Conservation (phyloP, 2,113 vertebrate genomes). For the Mobula birostris region DNA sequence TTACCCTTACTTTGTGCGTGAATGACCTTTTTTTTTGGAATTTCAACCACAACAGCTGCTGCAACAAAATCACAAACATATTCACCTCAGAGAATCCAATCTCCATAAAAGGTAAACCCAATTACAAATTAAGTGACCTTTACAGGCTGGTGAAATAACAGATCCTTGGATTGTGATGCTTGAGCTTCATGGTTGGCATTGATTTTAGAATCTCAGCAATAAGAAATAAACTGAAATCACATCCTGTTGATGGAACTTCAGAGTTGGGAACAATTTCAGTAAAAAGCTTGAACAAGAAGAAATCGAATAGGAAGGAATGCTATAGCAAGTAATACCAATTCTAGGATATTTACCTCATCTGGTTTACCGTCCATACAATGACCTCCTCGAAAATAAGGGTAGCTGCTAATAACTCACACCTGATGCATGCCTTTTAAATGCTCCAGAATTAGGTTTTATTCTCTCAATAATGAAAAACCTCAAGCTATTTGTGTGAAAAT, state of each 20-base stretch:
- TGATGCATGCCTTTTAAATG: neutral
- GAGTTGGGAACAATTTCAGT: neutral
- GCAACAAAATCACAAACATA: neutral
- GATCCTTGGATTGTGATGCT: neutral
- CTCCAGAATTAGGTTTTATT: neutral
- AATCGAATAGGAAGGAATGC: too few relatives aligned
- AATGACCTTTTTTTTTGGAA: neutral
- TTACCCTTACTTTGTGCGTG: neutral
- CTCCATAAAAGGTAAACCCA: neutral
- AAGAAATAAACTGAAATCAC: neutral
- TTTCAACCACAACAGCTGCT: neutral
- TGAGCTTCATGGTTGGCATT: neutral
- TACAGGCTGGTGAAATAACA: neutral
- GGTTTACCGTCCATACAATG: neutral
- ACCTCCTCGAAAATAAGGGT: neutral
- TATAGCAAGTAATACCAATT: neutral
- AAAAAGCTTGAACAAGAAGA: neutral
- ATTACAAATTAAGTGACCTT: neutral
- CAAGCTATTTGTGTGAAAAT: neutral
- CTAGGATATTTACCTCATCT: neutral
- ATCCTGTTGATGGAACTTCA: neutral
- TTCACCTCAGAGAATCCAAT: neutral
- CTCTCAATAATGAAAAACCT: neutral
- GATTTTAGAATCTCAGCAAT: neutral
- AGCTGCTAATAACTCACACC: neutral